A percentile compares a stretch with the other conserved stretches of the same genome.
phyloP scores from a whole-genome alignment of 2,888 invertebrate genomes.

The Phyllotreta striolata region DNA sequence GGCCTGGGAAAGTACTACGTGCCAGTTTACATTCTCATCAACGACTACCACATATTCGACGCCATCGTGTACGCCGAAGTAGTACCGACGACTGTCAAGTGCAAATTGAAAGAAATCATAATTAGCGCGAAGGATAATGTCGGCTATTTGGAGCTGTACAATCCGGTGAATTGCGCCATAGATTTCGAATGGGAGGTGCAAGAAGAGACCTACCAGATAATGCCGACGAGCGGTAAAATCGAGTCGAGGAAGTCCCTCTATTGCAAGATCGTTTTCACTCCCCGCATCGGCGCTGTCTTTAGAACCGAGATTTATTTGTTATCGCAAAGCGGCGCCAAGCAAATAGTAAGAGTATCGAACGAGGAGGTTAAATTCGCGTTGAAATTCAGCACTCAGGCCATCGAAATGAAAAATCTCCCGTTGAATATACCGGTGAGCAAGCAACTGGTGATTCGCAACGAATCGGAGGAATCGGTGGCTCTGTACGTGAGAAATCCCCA shows the following conservation, averaged over 20 bases:
- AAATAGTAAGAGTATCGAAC: constrained; percentile 38
- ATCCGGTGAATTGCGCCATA: constrained; percentile 65
- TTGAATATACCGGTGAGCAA: constrained; percentile 53
- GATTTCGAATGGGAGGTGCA: constrained; percentile 64
- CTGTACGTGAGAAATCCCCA: constrained; percentile 44
- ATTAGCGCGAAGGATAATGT: constrained; percentile 55
- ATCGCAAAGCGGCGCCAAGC: constrained; percentile 54
- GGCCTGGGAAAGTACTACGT: constrained; percentile 54
- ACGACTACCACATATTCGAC: constrained; percentile 59
- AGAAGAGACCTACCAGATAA: constrained; percentile 60
- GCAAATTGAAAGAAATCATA: constrained; percentile 51
- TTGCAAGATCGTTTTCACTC: constrained; percentile 59
- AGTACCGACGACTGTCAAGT: constrained; percentile 54
- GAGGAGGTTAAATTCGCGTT: constrained; percentile 34
- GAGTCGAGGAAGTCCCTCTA: constrained; percentile 63
- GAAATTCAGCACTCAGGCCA: constrained; percentile 35
- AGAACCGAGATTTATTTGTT: constrained; percentile 52
- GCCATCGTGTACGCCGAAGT: constrained; percentile 59
- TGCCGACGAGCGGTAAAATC: constrained; percentile 65
- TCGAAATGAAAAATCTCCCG: constrained; percentile 56
- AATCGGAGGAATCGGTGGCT: constrained; percentile 41
- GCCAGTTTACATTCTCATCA: constrained; percentile 59
- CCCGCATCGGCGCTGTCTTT: constrained; percentile 45
- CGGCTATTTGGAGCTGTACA: constrained; percentile 63
- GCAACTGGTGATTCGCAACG: constrained; percentile 46